Conservation (phyloP, 2,797 vertebrate species). For the Leucoraja ocellata region DNA sequence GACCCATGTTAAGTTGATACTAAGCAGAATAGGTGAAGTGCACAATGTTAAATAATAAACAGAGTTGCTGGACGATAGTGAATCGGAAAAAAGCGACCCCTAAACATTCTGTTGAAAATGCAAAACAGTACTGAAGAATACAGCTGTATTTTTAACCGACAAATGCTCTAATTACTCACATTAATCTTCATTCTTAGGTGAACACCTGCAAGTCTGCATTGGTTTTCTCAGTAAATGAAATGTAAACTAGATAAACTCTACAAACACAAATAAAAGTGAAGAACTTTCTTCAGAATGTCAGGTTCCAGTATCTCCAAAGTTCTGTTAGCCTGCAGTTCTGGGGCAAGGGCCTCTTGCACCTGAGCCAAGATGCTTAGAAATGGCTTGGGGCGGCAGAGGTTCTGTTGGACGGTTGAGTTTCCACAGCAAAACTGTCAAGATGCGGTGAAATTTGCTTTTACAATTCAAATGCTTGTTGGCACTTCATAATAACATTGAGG, state of each 20-base stretch:
- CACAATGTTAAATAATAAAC: slow-evolving; percentile 37
- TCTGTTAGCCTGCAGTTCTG: neutral
- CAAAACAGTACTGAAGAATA: slow-evolving; percentile 48
- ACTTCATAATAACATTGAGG: slow-evolving; percentile 5
- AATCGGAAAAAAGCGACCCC: slow-evolving; percentile 32
- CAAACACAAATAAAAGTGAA: slow-evolving; percentile 23
- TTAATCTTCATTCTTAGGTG: slow-evolving; percentile 45
- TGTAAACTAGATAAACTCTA: neutral
- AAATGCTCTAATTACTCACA: slow-evolving; percentile 43
- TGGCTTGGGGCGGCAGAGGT: slow-evolving; percentile 24
- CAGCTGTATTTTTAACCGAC: slow-evolving; percentile 53
- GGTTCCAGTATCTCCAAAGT: slow-evolving; percentile 8
- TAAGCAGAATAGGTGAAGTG: slow-evolving; percentile 37
- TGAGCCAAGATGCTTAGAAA: slow-evolving; percentile 21
- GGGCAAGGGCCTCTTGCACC: slow-evolving; percentile 1
- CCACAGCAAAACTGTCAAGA: slow-evolving; percentile 24
- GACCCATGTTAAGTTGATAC: slow-evolving; percentile 31
- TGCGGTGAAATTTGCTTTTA: slow-evolving; percentile 25
- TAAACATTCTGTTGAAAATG: slow-evolving; percentile 40
- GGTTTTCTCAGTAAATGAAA: slow-evolving; percentile 41
- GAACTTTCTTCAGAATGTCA: slow-evolving; percentile 6
- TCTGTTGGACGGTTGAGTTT: slow-evolving; percentile 32
- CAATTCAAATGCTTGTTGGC: slow-evolving; percentile 35
- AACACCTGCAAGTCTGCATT: slow-evolving; percentile 44
- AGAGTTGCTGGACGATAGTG: slow-evolving; percentile 26